Conservation (phyloP, 2,113 vertebrate species). For the Syngnathoides biaculeatus region DNA sequence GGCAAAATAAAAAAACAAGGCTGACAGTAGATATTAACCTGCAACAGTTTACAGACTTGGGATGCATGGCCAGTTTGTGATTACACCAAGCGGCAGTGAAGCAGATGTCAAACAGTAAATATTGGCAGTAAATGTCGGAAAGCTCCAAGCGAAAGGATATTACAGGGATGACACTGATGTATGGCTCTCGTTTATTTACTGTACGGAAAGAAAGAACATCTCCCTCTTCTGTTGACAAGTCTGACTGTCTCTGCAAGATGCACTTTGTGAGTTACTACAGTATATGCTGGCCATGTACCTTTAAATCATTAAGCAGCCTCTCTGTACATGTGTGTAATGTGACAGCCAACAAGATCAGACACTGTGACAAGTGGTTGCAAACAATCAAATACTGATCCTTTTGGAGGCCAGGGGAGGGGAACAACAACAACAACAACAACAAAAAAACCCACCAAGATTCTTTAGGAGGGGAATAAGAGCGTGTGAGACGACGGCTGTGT, state of each 20-base stretch:
- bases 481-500: constrained; percentile 67
- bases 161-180: not conserved
- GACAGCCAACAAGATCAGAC: constrained; percentile 18
- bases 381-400: constrained; percentile 1
- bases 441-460: constrained; percentile 29
- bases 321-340: constrained; percentile 13
- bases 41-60: constrained; percentile 26
- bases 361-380: constrained; percentile 16
- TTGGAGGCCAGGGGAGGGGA: constrained; percentile 9
- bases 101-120: constrained; percentile 33
- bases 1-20: constrained; percentile 24
- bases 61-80: constrained; percentile 20
- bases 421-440: no score
- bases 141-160: not conserved
- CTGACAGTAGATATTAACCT: no score
- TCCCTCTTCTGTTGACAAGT: constrained; percentile 17
- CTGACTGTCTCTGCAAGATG: constrained; percentile 18
- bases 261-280: constrained; percentile 10
- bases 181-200: not conserved
- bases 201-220: not conserved
- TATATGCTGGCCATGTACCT: constrained; percentile 10
- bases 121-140: not conserved
- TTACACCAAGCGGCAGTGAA: constrained; percentile 14
- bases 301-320: constrained; percentile 26
- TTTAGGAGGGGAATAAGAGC: constrained; percentile 49